These are phyloP conservation scores for Drosophila lacicola DNA, from an alignment of 2,888 invertebrate species.

Conservation along the genomic window DNA sequence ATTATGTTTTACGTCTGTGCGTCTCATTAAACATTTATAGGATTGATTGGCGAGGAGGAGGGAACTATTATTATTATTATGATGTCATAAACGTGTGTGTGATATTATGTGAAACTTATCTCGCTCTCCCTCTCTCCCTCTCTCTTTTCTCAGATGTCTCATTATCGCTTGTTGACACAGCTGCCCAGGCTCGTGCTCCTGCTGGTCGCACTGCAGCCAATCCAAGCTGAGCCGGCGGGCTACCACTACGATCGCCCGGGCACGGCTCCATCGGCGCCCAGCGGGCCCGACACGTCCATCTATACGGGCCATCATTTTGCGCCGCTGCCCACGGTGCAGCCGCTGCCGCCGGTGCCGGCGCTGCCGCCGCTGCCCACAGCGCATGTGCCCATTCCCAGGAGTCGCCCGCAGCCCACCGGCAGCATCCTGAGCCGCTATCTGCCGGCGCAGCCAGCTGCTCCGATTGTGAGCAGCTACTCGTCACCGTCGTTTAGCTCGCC, in stretches of 20 bases:
- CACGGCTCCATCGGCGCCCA: conserved; percentile 42
- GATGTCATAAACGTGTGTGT: conserved; percentile 50
- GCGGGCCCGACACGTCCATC: conserved; percentile 26
- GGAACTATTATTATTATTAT: conserved; percentile 42
- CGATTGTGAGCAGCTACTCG: conserved; percentile 40
- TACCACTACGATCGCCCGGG: conserved; percentile 73
- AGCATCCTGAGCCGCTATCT: conserved; percentile 51
- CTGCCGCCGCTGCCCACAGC: conserved; percentile 78
- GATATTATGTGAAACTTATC: conserved; percentile 2
- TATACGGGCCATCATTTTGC: conserved; percentile 70
- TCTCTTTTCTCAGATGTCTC: conserved; percentile 57
- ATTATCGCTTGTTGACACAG: conserved; percentile 17
- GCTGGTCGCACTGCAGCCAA: conserved; percentile 26
- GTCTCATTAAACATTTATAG: conserved; percentile 74
- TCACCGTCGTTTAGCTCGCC: conserved; percentile 43
- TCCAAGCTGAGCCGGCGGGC: conserved; percentile 50
- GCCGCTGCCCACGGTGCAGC: conserved; percentile 74
- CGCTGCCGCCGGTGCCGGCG: conserved; percentile 80
- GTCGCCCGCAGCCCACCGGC: conserved; percentile 40
- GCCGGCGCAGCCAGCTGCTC: conserved; percentile 16
- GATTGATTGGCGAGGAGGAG: conserved; percentile 54
- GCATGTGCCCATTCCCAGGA: conserved; percentile 47
- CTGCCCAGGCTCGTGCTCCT: conserved; percentile 38
- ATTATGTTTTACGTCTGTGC: conserved; percentile 57
- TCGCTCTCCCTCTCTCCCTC: not conserved